Percentiles rank a stretch among this genome's conserved stretches.
phyloP scores from a whole-genome alignment of 2,113 vertebrate species.

The Pantherophis guttatus region DNA sequence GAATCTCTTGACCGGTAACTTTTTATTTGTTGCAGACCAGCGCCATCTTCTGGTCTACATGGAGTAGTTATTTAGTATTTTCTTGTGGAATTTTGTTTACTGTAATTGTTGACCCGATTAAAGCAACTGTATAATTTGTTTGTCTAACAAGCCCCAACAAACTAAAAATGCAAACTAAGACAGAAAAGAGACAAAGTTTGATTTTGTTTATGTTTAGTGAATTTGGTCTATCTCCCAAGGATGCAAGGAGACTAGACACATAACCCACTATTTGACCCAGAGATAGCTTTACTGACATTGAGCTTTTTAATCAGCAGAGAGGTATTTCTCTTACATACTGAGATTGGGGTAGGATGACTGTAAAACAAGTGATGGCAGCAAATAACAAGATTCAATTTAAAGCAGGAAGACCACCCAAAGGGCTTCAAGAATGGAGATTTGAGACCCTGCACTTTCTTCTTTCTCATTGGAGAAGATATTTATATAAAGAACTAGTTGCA shows the following conservation, averaged over 20 bases:
- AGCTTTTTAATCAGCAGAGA: background rate
- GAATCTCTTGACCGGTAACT: background rate
- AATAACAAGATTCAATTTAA: background rate
- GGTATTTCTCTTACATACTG: background rate
- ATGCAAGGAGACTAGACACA: background rate
- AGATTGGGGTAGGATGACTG: background rate
- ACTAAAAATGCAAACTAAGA: background rate
- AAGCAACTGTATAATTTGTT: background rate
- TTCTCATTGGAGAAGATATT: background rate
- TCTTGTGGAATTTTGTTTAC: background rate
- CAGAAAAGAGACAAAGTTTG: background rate
- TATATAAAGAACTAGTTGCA: conserved; percentile 21
- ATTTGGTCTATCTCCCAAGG: background rate
- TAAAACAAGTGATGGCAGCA: background rate
- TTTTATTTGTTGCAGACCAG: background rate
- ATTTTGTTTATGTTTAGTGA: background rate
- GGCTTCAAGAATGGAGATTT: background rate
- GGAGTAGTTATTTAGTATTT: background rate
- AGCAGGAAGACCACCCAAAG: background rate
- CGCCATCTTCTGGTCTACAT: background rate
- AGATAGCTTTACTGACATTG: background rate
- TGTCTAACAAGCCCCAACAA: background rate
- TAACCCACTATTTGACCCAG: background rate
- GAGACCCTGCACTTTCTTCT: background rate
- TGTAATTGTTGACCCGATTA: background rate